A percentile compares a stretch with the other conserved stretches of the same genome.
Conservation (phyloP, 2,113 vertebrate species). For the Isichthys henryi region DNA sequence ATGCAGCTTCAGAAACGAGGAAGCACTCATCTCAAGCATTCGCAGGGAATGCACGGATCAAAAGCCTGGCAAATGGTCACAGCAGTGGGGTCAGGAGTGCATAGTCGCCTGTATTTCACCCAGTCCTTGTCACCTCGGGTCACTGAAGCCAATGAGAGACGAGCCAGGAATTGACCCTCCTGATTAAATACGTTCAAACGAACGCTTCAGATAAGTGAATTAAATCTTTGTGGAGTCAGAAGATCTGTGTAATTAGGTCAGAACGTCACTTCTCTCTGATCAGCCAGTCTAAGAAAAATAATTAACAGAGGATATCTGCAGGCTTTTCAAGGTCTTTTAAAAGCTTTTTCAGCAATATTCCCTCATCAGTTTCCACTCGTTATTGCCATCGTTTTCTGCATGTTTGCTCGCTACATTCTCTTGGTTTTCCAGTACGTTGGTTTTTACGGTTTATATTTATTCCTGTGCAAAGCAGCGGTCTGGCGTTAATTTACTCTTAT, state of each 20-base stretch:
- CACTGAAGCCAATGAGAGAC: neutral
- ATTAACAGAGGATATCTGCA: neutral
- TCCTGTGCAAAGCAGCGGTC: neutral
- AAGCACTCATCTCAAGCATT: neutral
- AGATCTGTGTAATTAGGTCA: conserved; percentile 13
- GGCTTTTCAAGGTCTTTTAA: neutral
- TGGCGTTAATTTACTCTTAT: neutral
- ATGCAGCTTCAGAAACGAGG: neutral
- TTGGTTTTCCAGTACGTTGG: neutral
- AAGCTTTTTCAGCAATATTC: neutral
- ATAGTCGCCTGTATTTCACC: neutral
- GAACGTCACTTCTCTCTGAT: neutral
- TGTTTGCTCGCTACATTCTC: neutral
- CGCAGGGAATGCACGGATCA: neutral
- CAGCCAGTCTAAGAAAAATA: conserved; percentile 11
- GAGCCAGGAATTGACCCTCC: neutral
- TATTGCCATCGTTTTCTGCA: neutral
- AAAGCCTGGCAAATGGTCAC: neutral
- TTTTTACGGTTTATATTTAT: neutral
- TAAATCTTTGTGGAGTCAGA: conserved; percentile 12
- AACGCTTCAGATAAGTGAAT: neutral
- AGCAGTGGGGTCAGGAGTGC: neutral
- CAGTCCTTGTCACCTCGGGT: neutral
- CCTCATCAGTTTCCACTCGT: neutral
- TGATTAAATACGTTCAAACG: conserved; percentile 7